A percentile compares a stretch with the other conserved stretches of the same genome.
Evolutionary conservation across 2,888 invertebrate species (phyloP).

Genomic region (Meliscaeva auricollis): DNA sequence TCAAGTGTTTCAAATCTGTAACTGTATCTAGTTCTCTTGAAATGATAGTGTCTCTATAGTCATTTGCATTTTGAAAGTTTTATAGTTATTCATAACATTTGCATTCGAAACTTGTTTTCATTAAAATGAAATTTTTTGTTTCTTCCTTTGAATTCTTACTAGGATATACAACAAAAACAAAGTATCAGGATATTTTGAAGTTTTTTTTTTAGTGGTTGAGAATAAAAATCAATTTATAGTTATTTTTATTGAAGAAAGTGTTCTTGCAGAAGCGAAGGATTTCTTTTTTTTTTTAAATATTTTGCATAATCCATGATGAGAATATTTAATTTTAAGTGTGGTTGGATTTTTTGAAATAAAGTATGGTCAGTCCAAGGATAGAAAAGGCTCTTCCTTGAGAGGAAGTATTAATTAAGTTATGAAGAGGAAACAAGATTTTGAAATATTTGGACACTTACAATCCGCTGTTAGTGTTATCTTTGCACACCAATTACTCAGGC

Average conservation of each 20-base stretch:
- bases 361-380: no score
- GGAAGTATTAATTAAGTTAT: no score
- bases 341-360: no score
- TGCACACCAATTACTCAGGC: no score
- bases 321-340: not conserved
- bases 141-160: not conserved
- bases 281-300: not conserved
- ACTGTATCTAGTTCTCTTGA: no score
- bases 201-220: not conserved
- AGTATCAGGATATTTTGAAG: no score
- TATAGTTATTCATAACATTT: slow-evolving; percentile 11
- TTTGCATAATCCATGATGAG: not conserved
- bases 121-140: not conserved
- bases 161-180: not conserved
- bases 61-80: slow-evolving; percentile 32
- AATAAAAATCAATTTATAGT: not conserved
- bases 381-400: no score
- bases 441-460: no score
- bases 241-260: not conserved
- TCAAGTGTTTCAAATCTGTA: no score
- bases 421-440: no score
- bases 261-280: not conserved
- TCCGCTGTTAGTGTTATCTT: no score
- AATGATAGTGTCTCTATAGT: not conserved
- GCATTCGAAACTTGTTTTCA: not conserved